phyloP scores from a whole-genome alignment of 2,888 invertebrate genomes.

The Hydraecia micacea region DNA sequence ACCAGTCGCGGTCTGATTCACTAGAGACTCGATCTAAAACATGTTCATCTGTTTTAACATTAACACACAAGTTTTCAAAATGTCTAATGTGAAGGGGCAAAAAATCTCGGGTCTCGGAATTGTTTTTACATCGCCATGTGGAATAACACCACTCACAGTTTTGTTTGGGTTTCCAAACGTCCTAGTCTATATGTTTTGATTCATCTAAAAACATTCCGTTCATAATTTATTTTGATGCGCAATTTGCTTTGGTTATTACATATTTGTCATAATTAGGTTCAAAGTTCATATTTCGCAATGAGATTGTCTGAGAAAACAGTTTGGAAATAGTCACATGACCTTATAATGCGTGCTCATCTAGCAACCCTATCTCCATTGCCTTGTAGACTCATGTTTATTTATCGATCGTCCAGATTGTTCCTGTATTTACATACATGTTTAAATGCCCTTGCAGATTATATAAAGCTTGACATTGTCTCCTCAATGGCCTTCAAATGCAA shows the following conservation, averaged over 20 bases:
- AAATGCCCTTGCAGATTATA: conserved; percentile 71
- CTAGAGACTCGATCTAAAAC: conserved; percentile 38
- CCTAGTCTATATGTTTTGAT: conserved; percentile 16
- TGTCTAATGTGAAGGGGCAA: conserved; percentile 25
- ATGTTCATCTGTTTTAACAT: conserved; percentile 41
- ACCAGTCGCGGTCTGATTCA: conserved; percentile 58
- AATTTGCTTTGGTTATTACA: background rate
- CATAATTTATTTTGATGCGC: background rate
- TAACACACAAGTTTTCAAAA: conserved; percentile 26
- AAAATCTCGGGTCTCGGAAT: conserved; percentile 19
- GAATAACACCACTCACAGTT: conserved; percentile 29
- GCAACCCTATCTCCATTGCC: conserved; percentile 46
- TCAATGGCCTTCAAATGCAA: conserved; percentile 70
- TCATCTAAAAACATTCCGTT: conserved; percentile 12
- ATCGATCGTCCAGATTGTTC: conserved; percentile 75
- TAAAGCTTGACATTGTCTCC: conserved; percentile 73
- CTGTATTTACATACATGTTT: conserved; percentile 71
- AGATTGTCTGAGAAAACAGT: background rate
- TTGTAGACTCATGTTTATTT: conserved; percentile 62
- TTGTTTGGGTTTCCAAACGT: conserved; percentile 25
- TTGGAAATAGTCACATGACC: background rate
- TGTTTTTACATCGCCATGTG: conserved; percentile 24
- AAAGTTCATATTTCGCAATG: background rate
- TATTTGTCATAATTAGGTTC: background rate
- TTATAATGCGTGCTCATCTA: conserved; percentile 1